phyloP scores from a whole-genome alignment of 2,888 invertebrate species.

The Meghimatium bilineatum region DNA sequence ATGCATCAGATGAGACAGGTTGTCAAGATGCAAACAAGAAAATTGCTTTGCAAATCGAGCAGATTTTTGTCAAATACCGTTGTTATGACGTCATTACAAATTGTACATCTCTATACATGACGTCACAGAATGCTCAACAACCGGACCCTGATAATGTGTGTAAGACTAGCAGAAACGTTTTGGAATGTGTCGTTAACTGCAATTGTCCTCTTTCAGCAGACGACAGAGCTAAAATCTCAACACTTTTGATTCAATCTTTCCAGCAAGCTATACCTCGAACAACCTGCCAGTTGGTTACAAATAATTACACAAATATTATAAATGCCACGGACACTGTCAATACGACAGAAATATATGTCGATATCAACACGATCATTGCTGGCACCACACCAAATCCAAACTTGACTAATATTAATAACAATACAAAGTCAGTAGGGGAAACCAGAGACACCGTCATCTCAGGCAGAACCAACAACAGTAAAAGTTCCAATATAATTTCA shows the following conservation, averaged over 20 bases:
- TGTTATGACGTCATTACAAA: constrained; percentile 21
- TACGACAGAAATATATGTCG: background rate
- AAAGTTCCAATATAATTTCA: background rate
- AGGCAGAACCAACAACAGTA: background rate
- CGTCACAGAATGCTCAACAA: background rate
- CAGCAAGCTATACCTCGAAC: background rate
- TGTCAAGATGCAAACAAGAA: background rate
- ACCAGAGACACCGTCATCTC: background rate
- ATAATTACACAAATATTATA: background rate
- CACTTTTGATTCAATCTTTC: constrained; percentile 14
- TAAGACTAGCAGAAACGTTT: background rate
- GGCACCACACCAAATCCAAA: background rate
- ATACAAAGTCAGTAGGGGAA: background rate
- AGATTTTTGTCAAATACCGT: background rate
- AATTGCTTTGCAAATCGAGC: constrained; percentile 13
- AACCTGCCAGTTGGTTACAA: background rate
- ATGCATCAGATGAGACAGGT: constrained; percentile 10
- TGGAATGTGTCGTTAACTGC: background rate
- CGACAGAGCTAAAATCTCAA: background rate
- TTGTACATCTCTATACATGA: background rate
- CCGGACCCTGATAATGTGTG: background rate
- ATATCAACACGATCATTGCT: background rate
- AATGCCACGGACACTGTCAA: background rate
- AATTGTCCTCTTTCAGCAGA: constrained; percentile 19
- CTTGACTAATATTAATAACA: background rate